phyloP scores from a whole-genome alignment of 2,113 vertebrate genomes.

The Chionis minor region DNA sequence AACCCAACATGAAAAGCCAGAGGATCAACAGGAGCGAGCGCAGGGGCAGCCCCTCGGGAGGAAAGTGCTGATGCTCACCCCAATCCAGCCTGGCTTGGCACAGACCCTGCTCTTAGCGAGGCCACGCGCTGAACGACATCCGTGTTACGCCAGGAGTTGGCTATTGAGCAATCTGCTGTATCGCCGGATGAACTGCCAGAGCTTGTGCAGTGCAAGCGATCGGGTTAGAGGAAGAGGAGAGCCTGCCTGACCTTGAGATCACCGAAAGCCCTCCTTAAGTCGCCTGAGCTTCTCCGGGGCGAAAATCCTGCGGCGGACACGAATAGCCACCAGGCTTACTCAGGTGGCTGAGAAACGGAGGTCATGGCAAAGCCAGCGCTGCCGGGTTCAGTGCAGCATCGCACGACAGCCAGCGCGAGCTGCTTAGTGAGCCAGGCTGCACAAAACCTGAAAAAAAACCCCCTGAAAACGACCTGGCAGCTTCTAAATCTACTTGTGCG shows the following conservation, averaged over 20 bases:
- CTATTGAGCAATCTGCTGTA: neutral
- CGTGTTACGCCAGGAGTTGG: rapidly evolving
- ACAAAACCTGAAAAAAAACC: neutral
- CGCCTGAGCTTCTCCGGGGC: neutral
- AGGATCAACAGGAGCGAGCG: neutral
- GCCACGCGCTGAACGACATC: rapidly evolving
- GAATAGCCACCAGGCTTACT: neutral
- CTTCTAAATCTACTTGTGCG: neutral
- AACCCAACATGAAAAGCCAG: rapidly evolving
- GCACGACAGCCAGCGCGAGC: neutral
- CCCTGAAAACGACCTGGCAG: neutral
- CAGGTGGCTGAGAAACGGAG: neutral
- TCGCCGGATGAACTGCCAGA: rapidly evolving
- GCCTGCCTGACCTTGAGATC: neutral
- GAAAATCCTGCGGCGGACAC: neutral
- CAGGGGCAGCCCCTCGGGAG: neutral
- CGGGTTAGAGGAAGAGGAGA: neutral
- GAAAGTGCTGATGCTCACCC: neutral
- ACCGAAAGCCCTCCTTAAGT: neutral
- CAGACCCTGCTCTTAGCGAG: neutral
- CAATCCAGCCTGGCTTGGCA: neutral
- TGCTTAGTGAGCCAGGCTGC: neutral
- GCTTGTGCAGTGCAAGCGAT: neutral
- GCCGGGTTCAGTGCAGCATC: neutral
- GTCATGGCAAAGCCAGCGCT: neutral